Percentiles rank a stretch among this genome's conserved stretches.
Evolutionary conservation across 2,797 vertebrate species (phyloP).

Genomic region (Dicrostonyx torquatus): DNA sequence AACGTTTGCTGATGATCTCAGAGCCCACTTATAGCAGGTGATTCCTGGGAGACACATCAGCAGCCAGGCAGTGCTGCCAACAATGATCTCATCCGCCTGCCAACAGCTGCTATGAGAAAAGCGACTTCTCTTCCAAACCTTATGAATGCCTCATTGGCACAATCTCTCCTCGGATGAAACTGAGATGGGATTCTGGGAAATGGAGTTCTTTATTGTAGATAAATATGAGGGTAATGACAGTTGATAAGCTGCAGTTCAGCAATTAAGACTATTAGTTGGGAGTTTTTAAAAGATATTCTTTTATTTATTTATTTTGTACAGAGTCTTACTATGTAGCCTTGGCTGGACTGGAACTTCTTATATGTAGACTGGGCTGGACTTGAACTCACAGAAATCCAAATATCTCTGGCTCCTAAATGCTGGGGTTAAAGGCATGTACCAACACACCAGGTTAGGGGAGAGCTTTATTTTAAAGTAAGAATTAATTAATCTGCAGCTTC

Average conservation of each 20-base stretch:
- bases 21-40: slow-evolving; percentile 62
- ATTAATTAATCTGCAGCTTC: not conserved
- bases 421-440: not conserved
- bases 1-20: slow-evolving; percentile 65
- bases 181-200: slow-evolving; percentile 53
- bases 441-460: not conserved
- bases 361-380: not conserved
- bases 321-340: not conserved
- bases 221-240: not conserved
- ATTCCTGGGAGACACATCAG: slow-evolving; percentile 49
- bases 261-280: not conserved
- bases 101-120: slow-evolving; percentile 71
- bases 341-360: not conserved
- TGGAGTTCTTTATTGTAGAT: slow-evolving; percentile 15
- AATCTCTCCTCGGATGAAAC: not conserved
- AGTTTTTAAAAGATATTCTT: not conserved
- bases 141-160: not conserved
- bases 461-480: not conserved
- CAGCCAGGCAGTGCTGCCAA: slow-evolving; percentile 45
- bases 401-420: not conserved
- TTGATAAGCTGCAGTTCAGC: not conserved
- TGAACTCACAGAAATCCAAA: not conserved
- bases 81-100: slow-evolving; percentile 60
- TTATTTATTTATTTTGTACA: not conserved
- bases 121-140: slow-evolving; percentile 9